A percentile compares a stretch with the other conserved stretches of the same genome.
Conservation (phyloP, 2,888 invertebrate genomes). For the Charanyca ferruginea region DNA sequence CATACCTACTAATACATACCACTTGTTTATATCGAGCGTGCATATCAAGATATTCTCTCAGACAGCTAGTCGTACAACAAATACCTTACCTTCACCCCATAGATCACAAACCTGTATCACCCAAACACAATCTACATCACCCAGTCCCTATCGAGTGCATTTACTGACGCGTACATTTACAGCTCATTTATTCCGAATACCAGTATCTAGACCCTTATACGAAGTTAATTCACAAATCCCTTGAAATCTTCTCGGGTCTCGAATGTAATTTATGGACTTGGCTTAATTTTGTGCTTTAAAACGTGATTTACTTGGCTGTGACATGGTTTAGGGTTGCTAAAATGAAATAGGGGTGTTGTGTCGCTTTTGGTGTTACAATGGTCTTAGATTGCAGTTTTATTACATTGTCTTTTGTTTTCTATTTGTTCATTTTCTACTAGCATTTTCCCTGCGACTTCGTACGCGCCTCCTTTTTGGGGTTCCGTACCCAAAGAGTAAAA, state of each 20-base stretch:
- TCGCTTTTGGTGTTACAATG: neutral
- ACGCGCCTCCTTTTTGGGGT: no score
- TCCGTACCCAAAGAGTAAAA: no score
- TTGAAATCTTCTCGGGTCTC: constrained; percentile 72
- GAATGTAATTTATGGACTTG: constrained; percentile 76
- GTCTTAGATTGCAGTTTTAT: neutral
- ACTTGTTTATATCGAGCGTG: no score
- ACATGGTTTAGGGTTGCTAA: constrained; percentile 44
- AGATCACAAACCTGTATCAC: constrained; percentile 15
- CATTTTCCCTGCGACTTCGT: no score
- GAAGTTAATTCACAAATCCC: constrained; percentile 75
- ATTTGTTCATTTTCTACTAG: no score
- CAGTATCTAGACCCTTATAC: constrained; percentile 65
- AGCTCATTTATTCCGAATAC: constrained; percentile 75
- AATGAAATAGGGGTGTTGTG: constrained; percentile 24
- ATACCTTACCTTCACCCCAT: constrained; percentile 10
- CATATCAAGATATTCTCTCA: no score
- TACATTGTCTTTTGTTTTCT: no score
- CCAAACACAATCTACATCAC: constrained; percentile 42
- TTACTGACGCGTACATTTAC: constrained; percentile 70
- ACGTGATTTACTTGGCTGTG: constrained; percentile 68
- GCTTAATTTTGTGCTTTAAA: constrained; percentile 70
- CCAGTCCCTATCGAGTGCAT: constrained; percentile 57
- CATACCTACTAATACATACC: no score
- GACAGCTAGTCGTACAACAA: neutral